A percentile compares a stretch with the other conserved stretches of the same genome.
Evolutionary conservation across 2,113 vertebrate species (phyloP).

Genomic region (Thalassoma bifasciatum): DNA sequence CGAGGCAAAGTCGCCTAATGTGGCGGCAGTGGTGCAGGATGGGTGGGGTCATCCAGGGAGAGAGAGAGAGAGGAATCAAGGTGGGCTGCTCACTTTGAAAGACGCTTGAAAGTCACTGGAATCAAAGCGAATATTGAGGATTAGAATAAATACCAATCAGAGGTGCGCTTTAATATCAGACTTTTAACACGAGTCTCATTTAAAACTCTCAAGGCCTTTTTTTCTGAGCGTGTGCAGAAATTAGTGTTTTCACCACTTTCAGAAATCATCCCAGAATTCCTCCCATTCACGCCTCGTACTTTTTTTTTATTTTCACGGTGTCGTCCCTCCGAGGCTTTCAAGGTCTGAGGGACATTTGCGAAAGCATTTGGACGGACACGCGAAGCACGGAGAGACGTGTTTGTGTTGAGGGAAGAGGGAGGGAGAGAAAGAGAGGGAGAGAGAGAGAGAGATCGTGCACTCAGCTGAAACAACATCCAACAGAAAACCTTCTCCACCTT

Average conservation of each 20-base stretch:
- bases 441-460: conserved; percentile 39
- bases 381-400: neutral
- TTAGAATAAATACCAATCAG: neutral
- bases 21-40: neutral
- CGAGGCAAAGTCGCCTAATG: conserved; percentile 47
- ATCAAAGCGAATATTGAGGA: neutral
- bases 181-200: conserved; percentile 19
- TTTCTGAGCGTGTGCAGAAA: too few relatives aligned
- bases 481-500: conserved; percentile 57
- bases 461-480: conserved; percentile 70
- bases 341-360: conserved; percentile 38
- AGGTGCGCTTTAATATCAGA: neutral
- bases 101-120: conserved; percentile 34
- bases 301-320: neutral
- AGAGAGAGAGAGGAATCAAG: neutral
- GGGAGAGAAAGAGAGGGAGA: conserved; percentile 16
- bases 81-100: conserved; percentile 15
- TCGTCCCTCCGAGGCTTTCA: conserved; percentile 11
- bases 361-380: conserved; percentile 41
- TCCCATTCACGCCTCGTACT: neutral
- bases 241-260: too few relatives aligned
- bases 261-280: neutral
- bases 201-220: conserved; percentile 40
- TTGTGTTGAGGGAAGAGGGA: conserved; percentile 30
- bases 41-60: neutral